Base-by-base conservation (phyloP, 2,888 invertebrate species). In the Andrena dorsata region DNA sequence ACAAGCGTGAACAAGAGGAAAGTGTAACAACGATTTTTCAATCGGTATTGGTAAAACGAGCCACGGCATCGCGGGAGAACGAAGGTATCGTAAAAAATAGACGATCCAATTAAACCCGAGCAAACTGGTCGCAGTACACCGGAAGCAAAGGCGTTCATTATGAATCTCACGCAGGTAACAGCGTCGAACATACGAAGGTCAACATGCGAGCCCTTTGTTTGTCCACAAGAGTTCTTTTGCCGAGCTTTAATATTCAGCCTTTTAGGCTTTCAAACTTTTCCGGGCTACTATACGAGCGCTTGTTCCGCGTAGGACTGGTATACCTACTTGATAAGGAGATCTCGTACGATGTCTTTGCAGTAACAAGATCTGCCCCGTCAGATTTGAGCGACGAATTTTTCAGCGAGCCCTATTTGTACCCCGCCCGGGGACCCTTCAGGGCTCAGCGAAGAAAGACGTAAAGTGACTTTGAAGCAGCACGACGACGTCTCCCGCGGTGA, bases 391-490 rank as follows among this genome's bases (percentile, higher is more conserved):
- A 23, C 10, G 4, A 26, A 51, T 56, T 26, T n/a, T 7, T 23
- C 41, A 16, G 16, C 16, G 5, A n/a, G n/a, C n/a, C 69, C 20
- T 26, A 35, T 47, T 35, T 35, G 65, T 32, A 60, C 41, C 60
- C 28, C 26, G 8, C 70, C 23, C 30, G 53, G 20, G 10, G 63
- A 58, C 61, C 30, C 71, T 30, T 65, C 49, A 47, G 35, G 41
- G 35, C 35, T 16, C 58, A 32, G 32, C 32, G 63, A 66, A 58
- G 77, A 79, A 78, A 73, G 66, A 82, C 77, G 51, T 80, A 80
- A 88, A 88, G 73, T 82, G 82, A 72, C 68, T 88, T 84, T 78
- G 51, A 82, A 82, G 79, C 58, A 56, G 65, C 77, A 63, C 78
- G 72, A 74, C 76, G 68, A 72, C 65, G 82, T 78, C 76, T 78